Evolutionary conservation across 1,140 invertebrate genomes (phyloP).

Genomic region (Hydropsyche tenuis): DNA sequence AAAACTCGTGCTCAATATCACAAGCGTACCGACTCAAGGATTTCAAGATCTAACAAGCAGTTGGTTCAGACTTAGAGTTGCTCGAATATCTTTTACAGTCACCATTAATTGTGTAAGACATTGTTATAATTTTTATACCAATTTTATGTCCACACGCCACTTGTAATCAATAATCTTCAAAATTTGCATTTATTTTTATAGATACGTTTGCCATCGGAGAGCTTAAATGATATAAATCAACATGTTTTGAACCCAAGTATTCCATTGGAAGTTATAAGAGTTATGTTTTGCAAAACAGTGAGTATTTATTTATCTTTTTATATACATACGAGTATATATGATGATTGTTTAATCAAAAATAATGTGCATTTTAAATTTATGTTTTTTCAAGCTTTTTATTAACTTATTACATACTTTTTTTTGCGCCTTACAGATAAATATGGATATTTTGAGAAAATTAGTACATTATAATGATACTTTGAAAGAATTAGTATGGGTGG

Average conservation of each 20-base stretch:
- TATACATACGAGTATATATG: no score
- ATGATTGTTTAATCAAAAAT: not conserved
- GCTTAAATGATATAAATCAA: conserved; percentile 37
- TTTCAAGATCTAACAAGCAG: conserved; percentile 43
- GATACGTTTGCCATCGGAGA: conserved; percentile 41
- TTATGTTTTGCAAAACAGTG: conserved; percentile 48
- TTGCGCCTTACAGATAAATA: conserved; percentile 44
- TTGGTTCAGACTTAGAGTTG: conserved; percentile 29
- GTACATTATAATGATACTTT: conserved; percentile 40
- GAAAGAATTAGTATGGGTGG: conserved; percentile 47
- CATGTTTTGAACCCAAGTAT: conserved; percentile 35
- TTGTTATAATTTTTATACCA: not conserved
- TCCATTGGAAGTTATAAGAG: conserved; percentile 41
- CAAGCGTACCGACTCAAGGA: conserved; percentile 28
- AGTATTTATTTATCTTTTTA: conserved; percentile 10
- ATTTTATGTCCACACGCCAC: no score
- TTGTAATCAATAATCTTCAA: not conserved
- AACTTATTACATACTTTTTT: not conserved
- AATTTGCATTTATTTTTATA: no score
- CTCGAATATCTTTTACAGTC: conserved; percentile 28
- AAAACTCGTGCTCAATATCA: conserved; percentile 41
- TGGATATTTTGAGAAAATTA: conserved; percentile 46
- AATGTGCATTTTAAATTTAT: conserved; percentile 7
- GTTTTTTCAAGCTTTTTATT: not conserved
- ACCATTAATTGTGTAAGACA: conserved; percentile 45